Evolutionary conservation across 1,140 invertebrate genomes (phyloP), one percentile per base, ranked within the genome.

Genomic region (Calosoma granatense): DNA sequence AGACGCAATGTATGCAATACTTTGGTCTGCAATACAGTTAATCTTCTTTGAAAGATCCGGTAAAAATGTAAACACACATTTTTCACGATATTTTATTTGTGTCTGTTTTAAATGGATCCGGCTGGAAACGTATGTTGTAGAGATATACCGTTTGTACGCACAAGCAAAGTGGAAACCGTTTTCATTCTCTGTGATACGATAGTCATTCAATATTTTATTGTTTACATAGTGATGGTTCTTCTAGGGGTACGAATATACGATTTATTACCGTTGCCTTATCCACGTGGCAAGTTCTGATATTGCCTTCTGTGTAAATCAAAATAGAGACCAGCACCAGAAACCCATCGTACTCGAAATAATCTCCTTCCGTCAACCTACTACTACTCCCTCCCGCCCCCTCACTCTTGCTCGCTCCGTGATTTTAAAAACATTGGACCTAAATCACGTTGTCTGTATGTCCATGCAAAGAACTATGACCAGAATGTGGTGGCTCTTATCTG

Each of bases 141-240:
- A 30, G 26, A 30, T 30, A 30, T 6, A 11, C 9, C 41, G 41
- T 17, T 12, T 11, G 15, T 17, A 47, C 26, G 41, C 41, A 47
- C 6, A 3, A 47, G 41, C 17, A 47, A 17, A 47, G 41, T 47
- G 17, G 26, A n/a, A 36, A 36, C 26, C n/a, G n/a, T n/a, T n/a
- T n/a, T n/a, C n/a, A n/a, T n/a, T n/a, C n/a, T n/a, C n/a, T n/a
- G n/a, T n/a, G n/a, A n/a, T n/a, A n/a, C 26, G 26, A 6, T 36
- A 36, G 41, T 11, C 41, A 47, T 47, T 47, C 41, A 47, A 47
- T 47, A 47, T 47, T 47, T 47, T 47, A 47, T 47, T 47, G 41
- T 47, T 47, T 47, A 47, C 41, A 47, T 17, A 17, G 41, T 14
- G 26, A 14, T 47, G 41, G 41, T 47, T 47, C 41, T 17, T 47